Evolutionary conservation across 2,888 invertebrate genomes (phyloP), one percentile per base, ranked within the genome.

Genomic region (Scelioninae gen. 1): DNA sequence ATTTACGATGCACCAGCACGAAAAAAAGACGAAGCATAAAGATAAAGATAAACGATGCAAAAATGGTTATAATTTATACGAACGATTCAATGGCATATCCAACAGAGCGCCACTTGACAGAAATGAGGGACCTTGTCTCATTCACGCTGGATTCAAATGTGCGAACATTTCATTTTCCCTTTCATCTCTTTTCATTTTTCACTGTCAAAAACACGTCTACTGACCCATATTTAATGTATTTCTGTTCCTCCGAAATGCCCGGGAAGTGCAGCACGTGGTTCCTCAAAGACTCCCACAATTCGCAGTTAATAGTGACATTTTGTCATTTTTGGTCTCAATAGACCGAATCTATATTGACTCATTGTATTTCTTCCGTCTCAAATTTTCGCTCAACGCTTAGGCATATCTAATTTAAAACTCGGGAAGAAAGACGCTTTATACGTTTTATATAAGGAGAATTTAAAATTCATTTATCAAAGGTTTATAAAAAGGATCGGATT

Each of bases 51-150:
- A 72, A 75, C 84, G 86, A 87, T 89, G 88, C 88, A 86, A 87
- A 88, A 89, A 86, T 86, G 83, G 83, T 85, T 88, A 78, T 74
- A 87, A 90, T 89, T 89, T 89, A 89, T 88, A 86, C 84, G 81
- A 78, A 56, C 85, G 84, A 68, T 79, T 78, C 56, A 76, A 60
- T 29, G 78, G 60, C 60, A 43, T 65, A 43, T 75, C 75, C 78
- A 82, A 71, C 68, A 62, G 71, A 69, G 71, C 75, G 69, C 78
- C 77, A 75, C 78, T 78, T 68, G 79, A 76, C 74, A 74, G 79
- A 79, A 51, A 68, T 47, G 71, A 58, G 43, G 58, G 69, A 62
- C 62, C 75, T 60, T 29, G 62, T 79, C 65, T 74, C 58, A 34
- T 65, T 62, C 51, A 58, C 32, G 56, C 53, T 69, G 66, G 62